These are phyloP conservation scores for Aphelinus certus DNA, from an alignment of 1,140 invertebrate genomes.

Conservation along the genomic window DNA sequence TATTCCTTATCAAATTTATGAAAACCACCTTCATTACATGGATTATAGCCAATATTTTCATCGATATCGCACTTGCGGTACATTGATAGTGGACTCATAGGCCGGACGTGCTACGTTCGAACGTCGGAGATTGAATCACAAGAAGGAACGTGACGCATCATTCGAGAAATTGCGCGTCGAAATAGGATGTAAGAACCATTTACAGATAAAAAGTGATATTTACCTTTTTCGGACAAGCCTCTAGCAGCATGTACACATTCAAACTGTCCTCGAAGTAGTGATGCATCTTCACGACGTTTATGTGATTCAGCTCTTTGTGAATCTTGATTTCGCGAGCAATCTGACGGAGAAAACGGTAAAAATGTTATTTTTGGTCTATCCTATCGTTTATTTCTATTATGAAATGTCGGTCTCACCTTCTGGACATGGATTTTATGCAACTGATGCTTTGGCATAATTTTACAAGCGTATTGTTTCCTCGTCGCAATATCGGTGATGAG, in stretches of 20 bases:
- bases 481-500: conserved; percentile 73
- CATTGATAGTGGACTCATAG: too few species aligned
- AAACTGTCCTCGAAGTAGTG: conserved; percentile 78
- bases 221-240: conserved; percentile 76
- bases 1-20: too few species aligned
- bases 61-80: too few species aligned
- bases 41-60: too few species aligned
- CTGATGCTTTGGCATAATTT: conserved; percentile 77
- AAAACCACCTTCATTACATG: too few species aligned
- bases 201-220: conserved; percentile 26
- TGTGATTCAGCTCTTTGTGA: conserved; percentile 73
- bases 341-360: conserved; percentile 40
- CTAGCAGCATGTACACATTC: conserved; percentile 80
- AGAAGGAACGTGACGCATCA: not conserved
- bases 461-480: conserved; percentile 74
- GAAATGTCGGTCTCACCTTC: conserved; percentile 65
- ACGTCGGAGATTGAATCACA: too few species aligned
- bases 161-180: not conserved
- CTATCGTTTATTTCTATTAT: not conserved
- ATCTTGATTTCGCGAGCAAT: conserved; percentile 76
- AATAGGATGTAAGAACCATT: not conserved
- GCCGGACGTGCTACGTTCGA: too few species aligned
- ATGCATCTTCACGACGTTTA: conserved; percentile 77
- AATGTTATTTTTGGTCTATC: not conserved
- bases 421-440: conserved; percentile 76